Evolutionary conservation across 2,888 invertebrate genomes (phyloP).

Genomic region (Tineola bisselliella): DNA sequence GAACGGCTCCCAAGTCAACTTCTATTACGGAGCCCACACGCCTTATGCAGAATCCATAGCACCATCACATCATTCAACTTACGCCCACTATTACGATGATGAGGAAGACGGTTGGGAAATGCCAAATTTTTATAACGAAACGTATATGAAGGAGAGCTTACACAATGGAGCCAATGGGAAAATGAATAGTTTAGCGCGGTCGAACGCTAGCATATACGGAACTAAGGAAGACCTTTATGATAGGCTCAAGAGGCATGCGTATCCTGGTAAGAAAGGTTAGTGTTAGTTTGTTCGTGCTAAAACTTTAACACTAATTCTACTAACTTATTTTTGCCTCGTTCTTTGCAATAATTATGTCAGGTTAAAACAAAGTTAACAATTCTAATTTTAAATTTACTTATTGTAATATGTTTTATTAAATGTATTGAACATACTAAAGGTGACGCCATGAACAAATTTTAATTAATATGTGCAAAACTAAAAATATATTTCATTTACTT

Average conservation of each 20-base stretch:
- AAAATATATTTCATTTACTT: too few species aligned
- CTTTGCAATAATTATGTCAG: too few species aligned
- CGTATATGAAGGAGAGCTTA: slow-evolving; percentile 93
- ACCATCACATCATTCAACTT: slow-evolving; percentile 94
- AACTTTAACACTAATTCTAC: not conserved
- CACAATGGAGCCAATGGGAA: slow-evolving; percentile 87
- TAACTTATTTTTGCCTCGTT: not conserved
- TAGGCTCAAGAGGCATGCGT: slow-evolving; percentile 93
- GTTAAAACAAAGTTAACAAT: too few species aligned
- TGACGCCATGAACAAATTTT: too few species aligned
- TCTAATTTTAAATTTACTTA: too few species aligned
- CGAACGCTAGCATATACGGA: slow-evolving; percentile 93
- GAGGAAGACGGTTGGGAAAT: slow-evolving; percentile 98
- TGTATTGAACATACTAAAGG: too few species aligned
- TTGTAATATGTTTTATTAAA: too few species aligned
- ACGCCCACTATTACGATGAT: slow-evolving; percentile 95
- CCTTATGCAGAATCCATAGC: slow-evolving; percentile 96
- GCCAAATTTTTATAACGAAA: slow-evolving; percentile 97
- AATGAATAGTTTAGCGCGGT: slow-evolving; percentile 92
- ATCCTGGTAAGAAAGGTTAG: slow-evolving; percentile 92
- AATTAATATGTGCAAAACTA: too few species aligned
- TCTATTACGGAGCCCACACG: slow-evolving; percentile 94
- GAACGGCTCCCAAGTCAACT: slow-evolving; percentile 93
- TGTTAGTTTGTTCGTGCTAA: slow-evolving; percentile 19
- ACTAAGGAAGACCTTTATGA: slow-evolving; percentile 96